Percentiles rank a stretch among this genome's conserved stretches.
Evolutionary conservation across 2,797 vertebrate species (phyloP).

Genomic region (Takifugu ocellatus): DNA sequence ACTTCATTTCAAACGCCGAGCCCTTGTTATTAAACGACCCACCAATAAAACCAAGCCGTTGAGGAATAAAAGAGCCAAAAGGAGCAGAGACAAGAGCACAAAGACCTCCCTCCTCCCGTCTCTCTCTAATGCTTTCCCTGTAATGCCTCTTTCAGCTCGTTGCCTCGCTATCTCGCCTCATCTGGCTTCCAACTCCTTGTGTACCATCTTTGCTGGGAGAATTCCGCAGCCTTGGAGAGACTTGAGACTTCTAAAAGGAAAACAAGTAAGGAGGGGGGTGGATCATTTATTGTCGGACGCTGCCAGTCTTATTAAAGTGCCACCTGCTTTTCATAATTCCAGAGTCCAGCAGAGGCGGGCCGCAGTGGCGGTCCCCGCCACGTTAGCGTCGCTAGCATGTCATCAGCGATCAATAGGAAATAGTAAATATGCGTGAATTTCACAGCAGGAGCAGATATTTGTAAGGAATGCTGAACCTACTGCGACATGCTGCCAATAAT

Average conservation of each 20-base stretch:
- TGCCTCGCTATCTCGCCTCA: slow-evolving; percentile 57
- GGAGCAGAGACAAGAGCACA: slow-evolving; percentile 66
- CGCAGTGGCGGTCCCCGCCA: slow-evolving; percentile 50
- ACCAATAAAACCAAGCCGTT: slow-evolving; percentile 77
- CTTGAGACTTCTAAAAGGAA: neutral
- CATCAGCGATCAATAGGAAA: too few relatives aligned
- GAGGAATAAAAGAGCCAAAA: slow-evolving; percentile 75
- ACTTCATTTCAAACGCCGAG: slow-evolving; percentile 74
- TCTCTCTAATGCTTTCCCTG: slow-evolving; percentile 58
- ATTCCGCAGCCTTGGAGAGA: slow-evolving; percentile 56
- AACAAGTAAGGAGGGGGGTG: too few relatives aligned
- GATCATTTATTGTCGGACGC: slow-evolving; percentile 36
- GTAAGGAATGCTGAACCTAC: slow-evolving; percentile 52
- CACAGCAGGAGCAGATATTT: too few relatives aligned
- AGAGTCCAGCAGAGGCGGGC: slow-evolving; percentile 26
- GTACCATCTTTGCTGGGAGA: slow-evolving; percentile 55
- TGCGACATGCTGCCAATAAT: slow-evolving; percentile 54
- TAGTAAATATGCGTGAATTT: too few relatives aligned
- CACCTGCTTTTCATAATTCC: slow-evolving; percentile 64
- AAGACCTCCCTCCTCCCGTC: slow-evolving; percentile 64
- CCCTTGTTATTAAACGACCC: slow-evolving; percentile 77
- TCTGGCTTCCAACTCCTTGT: slow-evolving; percentile 59
- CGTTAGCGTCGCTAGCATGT: neutral
- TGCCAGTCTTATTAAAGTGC: slow-evolving; percentile 52
- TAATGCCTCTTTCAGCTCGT: slow-evolving; percentile 65